Percentiles rank a stretch among this genome's conserved stretches.
Evolutionary conservation across 2,113 vertebrate genomes (phyloP).

Genomic region (Perccottus glenii): DNA sequence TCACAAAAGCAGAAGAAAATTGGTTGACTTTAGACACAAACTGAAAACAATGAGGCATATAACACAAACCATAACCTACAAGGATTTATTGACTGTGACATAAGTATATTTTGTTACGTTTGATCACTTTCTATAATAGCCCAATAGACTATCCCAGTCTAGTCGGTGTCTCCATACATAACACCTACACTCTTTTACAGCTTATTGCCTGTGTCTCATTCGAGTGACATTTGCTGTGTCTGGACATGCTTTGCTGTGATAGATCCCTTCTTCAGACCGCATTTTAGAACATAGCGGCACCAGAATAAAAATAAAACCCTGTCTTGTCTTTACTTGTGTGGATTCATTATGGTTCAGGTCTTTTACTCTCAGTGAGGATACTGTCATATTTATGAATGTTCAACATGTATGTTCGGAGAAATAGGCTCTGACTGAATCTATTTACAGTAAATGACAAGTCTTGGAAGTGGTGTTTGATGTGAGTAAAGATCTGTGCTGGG

Average conservation of each 20-base stretch:
- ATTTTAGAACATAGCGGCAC: slow-evolving; percentile 31
- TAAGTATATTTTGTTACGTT: not conserved
- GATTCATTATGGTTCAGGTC: slow-evolving; percentile 24
- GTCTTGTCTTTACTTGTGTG: slow-evolving; percentile 36
- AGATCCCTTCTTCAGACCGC: slow-evolving; percentile 20
- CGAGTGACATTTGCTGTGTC: slow-evolving; percentile 27
- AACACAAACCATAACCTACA: slow-evolving; percentile 24
- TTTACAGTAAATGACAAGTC: slow-evolving; percentile 1
- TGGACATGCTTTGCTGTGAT: slow-evolving; percentile 18
- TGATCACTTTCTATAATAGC: not conserved
- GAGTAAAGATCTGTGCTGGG: slow-evolving; percentile 7
- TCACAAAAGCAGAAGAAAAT: no score
- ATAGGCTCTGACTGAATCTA: slow-evolving; percentile 17
- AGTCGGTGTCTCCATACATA: not conserved
- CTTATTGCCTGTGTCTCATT: slow-evolving; percentile 27
- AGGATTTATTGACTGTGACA: slow-evolving; percentile 10
- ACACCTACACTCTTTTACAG: not conserved
- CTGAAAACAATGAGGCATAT: slow-evolving; percentile 11
- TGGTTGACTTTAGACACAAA: not conserved
- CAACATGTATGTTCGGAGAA: slow-evolving; percentile 12
- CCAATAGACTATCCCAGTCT: not conserved
- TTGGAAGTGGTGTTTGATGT: not conserved
- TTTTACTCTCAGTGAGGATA: slow-evolving; percentile 12
- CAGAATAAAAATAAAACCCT: slow-evolving; percentile 38
- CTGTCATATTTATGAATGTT: slow-evolving; percentile 41